Conservation (phyloP, 2,113 vertebrate genomes). For the Laticauda colubrina region DNA sequence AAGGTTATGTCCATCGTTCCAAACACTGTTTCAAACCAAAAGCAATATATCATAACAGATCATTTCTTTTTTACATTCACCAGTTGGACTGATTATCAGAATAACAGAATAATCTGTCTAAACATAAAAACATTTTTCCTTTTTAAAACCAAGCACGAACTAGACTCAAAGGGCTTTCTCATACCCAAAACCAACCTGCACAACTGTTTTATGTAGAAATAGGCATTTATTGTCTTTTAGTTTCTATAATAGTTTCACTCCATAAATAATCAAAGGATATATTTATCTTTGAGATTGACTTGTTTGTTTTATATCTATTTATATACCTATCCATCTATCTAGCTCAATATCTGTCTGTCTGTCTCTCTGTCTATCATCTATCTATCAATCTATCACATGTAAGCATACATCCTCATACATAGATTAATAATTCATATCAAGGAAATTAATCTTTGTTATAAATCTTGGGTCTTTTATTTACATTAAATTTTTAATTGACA, state of each 20-base stretch:
- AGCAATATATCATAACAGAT: background rate
- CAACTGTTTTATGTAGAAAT: slow-evolving; percentile 28
- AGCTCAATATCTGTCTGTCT: too few relatives aligned
- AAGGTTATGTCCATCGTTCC: background rate
- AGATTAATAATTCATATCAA: slow-evolving; percentile 30
- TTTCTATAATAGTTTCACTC: slow-evolving; percentile 47
- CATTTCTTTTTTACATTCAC: background rate
- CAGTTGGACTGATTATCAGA: background rate
- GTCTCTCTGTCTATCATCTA: background rate
- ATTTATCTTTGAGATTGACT: slow-evolving; percentile 43
- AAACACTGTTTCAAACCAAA: background rate
- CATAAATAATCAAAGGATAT: slow-evolving; percentile 56
- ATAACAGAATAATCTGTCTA: background rate
- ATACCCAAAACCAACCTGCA: slow-evolving; percentile 16
- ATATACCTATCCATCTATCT: background rate
- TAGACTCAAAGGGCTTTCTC: slow-evolving; percentile 28
- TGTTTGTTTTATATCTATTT: slow-evolving; percentile 27
- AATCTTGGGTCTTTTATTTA: background rate
- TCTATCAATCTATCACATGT: background rate
- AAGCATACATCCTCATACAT: background rate
- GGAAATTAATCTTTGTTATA: slow-evolving; percentile 34
- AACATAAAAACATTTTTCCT: slow-evolving; percentile 39
- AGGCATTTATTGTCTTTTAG: slow-evolving; percentile 56
- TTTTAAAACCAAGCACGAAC: slow-evolving; percentile 19
- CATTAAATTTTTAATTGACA: slow-evolving; percentile 24